Percentiles rank a stretch among this genome's conserved stretches.
Evolutionary conservation across 2,888 invertebrate genomes (phyloP).

Genomic region (Stramonita haemastoma): DNA sequence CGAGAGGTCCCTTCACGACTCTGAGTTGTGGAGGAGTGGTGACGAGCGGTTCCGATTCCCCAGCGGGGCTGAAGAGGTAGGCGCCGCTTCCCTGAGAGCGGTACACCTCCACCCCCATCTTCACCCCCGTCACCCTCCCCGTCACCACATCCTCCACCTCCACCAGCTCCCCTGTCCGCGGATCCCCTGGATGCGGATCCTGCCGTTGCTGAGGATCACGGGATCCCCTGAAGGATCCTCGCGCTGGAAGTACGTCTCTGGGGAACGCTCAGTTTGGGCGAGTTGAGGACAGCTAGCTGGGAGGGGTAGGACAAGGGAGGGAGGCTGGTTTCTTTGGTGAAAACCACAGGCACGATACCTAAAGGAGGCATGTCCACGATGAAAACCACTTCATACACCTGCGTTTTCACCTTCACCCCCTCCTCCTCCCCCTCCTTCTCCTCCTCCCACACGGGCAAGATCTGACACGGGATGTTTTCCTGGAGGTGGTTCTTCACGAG

Average conservation of each 20-base stretch:
- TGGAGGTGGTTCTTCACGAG: constrained; percentile 78
- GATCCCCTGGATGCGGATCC: constrained; percentile 59
- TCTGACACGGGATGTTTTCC: constrained; percentile 84
- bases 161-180: constrained; percentile 79
- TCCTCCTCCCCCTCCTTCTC: no score
- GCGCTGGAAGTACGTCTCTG: constrained; percentile 48
- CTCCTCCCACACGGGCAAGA: constrained; percentile 89
- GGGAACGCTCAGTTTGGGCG: constrained; percentile 54
- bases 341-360: constrained; percentile 83
- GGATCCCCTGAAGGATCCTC: constrained; percentile 52
- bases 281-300: constrained; percentile 57
- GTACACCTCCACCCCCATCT: constrained; percentile 87
- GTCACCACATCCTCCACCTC: constrained; percentile 87
- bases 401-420: constrained; percentile 57
- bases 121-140: constrained; percentile 82
- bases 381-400: constrained; percentile 82
- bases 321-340: constrained; percentile 43
- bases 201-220: constrained; percentile 63
- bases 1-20: constrained; percentile 90
- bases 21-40: constrained; percentile 82
- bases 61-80: constrained; percentile 73
- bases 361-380: constrained; percentile 89
- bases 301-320: constrained; percentile 51
- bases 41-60: constrained; percentile 60
- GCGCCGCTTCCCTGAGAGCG: constrained; percentile 82